Evolutionary conservation across 1,140 invertebrate genomes (phyloP), one percentile per base, ranked within the genome.

Genomic region (Lepidotrigona ventralis): DNA sequence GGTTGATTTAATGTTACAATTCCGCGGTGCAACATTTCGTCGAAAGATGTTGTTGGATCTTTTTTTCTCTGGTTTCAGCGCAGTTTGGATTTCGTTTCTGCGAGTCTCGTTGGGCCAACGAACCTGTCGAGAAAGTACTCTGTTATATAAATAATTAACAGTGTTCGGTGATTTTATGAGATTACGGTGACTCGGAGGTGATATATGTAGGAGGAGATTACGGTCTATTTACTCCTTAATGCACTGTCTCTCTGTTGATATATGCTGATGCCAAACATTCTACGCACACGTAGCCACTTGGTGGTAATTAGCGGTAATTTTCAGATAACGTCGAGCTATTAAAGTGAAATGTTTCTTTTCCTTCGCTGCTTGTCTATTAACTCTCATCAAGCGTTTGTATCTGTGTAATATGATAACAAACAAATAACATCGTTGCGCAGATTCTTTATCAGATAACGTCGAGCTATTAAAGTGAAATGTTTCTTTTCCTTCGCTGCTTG

Each of bases 1-100:
- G 23, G 26, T 66, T 51, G 75, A 53, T 77, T 77, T 51, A 77
- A 77, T 66, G 33, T 66, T 64, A 76, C 74, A 8, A 51, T 63
- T 51, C 29, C 11, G 26, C 26, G 5, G 26, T 23, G 26, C 17
- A 64, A 29, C 63, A 11, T 72, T 54, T 54, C 26, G 70, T 72
- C 15, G n/a, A 54, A 23, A n/a, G 46, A 26, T 12, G 71, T 53
- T 53, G 21, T 72, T n/a, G 14, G 39, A 69, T 39, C 33, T 70
- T 70, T 64, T 70, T 70, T 64, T 17, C 5, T 60, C 5, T n/a
- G 58, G 23, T 60, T 60, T n/a, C 58, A n/a, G 23, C 23, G 58
- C 14, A 60, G 58, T n/a, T 60, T 60, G 8, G 9, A 9, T 60
- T 14, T 60, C 23, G 23, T 60, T 60, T 23, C 58, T 60, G 5